Percentiles rank a stretch among this genome's conserved stretches.
Conservation (phyloP, 2,797 vertebrate genomes). For the Lophius americanus region DNA sequence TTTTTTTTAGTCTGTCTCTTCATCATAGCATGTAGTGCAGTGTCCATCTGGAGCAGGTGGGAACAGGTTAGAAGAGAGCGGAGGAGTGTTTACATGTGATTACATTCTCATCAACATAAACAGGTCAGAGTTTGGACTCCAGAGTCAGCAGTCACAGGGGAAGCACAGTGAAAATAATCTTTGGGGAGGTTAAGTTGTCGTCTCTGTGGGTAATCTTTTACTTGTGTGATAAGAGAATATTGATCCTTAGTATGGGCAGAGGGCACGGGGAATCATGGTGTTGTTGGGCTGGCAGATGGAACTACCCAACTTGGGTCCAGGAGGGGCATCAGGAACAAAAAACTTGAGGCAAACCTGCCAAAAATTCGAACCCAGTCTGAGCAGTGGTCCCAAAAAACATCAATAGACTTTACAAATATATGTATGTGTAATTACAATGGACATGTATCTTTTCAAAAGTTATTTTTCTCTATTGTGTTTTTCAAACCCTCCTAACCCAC, state of each 20-base stretch:
- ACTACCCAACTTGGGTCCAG: conserved; percentile 47
- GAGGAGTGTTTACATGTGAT: conserved; percentile 45
- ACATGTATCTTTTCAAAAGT: conserved; percentile 69
- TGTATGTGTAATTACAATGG: conserved; percentile 81
- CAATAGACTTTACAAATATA: conserved; percentile 78
- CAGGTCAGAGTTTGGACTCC: conserved; percentile 62
- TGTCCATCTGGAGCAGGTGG: conserved; percentile 62
- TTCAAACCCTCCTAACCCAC: conserved; percentile 54
- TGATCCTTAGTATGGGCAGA: conserved; percentile 49
- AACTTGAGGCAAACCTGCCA: conserved; percentile 46
- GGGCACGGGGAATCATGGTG: conserved; percentile 19
- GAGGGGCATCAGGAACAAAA: conserved; percentile 52
- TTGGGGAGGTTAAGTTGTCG: conserved; percentile 54
- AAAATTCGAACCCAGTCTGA: conserved; percentile 60
- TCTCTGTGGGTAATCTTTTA: conserved; percentile 59
- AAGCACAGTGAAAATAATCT: conserved; percentile 82
- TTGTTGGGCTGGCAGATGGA: conserved; percentile 17
- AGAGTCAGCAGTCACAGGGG: conserved; percentile 57
- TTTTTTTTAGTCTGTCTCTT: conserved; percentile 49
- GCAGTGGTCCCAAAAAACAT: conserved; percentile 74
- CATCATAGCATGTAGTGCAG: conserved; percentile 53
- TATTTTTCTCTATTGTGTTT: conserved; percentile 47
- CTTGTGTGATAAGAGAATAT: conserved; percentile 56
- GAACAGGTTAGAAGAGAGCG: conserved; percentile 39
- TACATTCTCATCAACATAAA: conserved; percentile 79